phyloP scores from a whole-genome alignment of 2,113 vertebrate genomes.

The Cavia aperea region DNA sequence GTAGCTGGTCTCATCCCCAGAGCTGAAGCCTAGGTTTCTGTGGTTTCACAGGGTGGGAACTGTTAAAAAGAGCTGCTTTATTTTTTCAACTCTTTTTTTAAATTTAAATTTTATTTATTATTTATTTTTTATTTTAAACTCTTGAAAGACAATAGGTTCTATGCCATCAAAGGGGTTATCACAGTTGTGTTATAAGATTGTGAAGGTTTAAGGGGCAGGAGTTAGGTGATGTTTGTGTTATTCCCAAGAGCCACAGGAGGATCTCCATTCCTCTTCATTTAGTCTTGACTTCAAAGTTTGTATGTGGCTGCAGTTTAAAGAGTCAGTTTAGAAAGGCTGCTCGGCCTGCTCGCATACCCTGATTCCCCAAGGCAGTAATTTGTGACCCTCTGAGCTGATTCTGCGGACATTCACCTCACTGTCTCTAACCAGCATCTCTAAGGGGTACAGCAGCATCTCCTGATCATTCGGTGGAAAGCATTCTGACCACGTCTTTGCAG shows the following conservation, averaged over 20 bases:
- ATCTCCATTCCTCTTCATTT: background rate
- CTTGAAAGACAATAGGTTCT: background rate
- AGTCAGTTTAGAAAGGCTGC: background rate
- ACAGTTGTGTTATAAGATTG: background rate
- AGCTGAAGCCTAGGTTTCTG: background rate
- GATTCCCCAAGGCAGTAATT: background rate
- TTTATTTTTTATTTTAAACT: too few relatives aligned
- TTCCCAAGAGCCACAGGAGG: background rate
- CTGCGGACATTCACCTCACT: background rate
- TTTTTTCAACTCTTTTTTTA: background rate
- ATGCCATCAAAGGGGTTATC: background rate
- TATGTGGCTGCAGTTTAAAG: background rate
- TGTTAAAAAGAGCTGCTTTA: background rate
- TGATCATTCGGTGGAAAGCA: background rate
- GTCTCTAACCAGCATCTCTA: background rate
- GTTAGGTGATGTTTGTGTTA: background rate
- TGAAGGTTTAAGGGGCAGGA: background rate
- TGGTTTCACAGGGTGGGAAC: background rate
- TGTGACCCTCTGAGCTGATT: background rate
- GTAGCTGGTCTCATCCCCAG: background rate
- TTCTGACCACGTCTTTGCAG: background rate
- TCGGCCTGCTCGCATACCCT: fast-evolving
- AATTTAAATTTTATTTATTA: too few relatives aligned
- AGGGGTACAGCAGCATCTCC: too few relatives aligned
- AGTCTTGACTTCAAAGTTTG: background rate